Evolutionary conservation across 2,888 invertebrate genomes (phyloP), one percentile per base, ranked within the genome.

Genomic region (Nasonia oneida): DNA sequence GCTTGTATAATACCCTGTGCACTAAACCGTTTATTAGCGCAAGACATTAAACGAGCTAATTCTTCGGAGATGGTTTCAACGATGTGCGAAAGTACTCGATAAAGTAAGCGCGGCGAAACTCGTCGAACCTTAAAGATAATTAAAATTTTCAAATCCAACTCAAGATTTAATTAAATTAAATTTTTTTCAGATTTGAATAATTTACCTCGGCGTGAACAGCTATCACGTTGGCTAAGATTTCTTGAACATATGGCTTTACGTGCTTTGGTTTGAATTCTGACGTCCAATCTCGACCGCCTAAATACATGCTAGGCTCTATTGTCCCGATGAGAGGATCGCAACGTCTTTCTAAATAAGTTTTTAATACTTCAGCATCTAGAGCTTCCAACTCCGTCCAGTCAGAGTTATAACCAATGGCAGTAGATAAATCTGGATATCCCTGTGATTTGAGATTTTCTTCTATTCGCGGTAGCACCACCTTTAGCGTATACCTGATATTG

Each of bases 261-360:
- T 97, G 97, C 6, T 95, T 95, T 0, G 97, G 96, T 77, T 96
- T 95, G 78, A 96, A 95, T 89, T 97, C 96, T 0, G 96, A 95
- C 90, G 97, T 96, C 96, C 98, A 97, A 91, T 97, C 97, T 91
- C 98, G 97, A 85, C 96, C 95, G 0, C 98, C 98, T 91, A 97
- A 95, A 93, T 98, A 98, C 98, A 99, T 98, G 87, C 98, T 98
- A 8, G 98, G 98, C 93, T 99, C 99, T 88, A 99, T 98, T 8
- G 97, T 97, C n/a, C 98, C 98, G 39, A 99, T 98, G 15, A 99
- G 94, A 0, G 98, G 98, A 94, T 98, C 98, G 73, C 98, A 97
- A 91, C 98, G 98, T 91, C 97, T 97, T 93, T 99, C 98, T 78
- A 97, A 94, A 92, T 97, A 97, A 2, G 96, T 96, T 90, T 98